These are phyloP conservation scores for Otus scops DNA, from an alignment of 2,797 vertebrate genomes.

Conservation along the genomic window DNA sequence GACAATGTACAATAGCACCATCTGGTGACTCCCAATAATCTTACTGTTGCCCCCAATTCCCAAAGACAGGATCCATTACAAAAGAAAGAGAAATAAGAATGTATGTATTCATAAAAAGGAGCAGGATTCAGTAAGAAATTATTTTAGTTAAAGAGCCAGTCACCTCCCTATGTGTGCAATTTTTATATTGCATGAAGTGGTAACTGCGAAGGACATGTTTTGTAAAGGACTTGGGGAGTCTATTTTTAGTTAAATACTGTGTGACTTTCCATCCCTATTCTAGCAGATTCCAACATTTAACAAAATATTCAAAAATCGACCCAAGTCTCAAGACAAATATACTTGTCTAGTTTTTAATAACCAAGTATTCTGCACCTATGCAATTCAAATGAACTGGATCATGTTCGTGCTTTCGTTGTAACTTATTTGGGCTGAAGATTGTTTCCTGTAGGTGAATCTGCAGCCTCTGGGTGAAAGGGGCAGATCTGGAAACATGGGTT, in stretches of 20 bases:
- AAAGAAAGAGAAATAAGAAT: background rate
- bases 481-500: background rate
- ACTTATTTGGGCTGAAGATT: background rate
- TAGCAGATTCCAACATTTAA: background rate
- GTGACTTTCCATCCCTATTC: background rate
- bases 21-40: constrained; percentile 60
- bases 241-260: background rate
- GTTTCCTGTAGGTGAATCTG: background rate
- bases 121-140: background rate
- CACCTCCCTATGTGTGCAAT: background rate
- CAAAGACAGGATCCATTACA: background rate
- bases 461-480: background rate
- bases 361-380: background rate
- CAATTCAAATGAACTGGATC: background rate
- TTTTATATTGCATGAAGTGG: background rate
- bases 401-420: background rate
- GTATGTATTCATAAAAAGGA: background rate
- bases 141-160: background rate
- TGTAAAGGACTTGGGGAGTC: background rate
- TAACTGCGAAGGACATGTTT: background rate
- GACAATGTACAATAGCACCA: constrained; percentile 65
- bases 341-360: background rate
- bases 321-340: background rate
- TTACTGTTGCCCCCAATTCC: constrained; percentile 19
- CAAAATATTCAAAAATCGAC: background rate